These are phyloP conservation scores for Pavo muticus DNA, from an alignment of 2,113 vertebrate species.

Conservation along the genomic window DNA sequence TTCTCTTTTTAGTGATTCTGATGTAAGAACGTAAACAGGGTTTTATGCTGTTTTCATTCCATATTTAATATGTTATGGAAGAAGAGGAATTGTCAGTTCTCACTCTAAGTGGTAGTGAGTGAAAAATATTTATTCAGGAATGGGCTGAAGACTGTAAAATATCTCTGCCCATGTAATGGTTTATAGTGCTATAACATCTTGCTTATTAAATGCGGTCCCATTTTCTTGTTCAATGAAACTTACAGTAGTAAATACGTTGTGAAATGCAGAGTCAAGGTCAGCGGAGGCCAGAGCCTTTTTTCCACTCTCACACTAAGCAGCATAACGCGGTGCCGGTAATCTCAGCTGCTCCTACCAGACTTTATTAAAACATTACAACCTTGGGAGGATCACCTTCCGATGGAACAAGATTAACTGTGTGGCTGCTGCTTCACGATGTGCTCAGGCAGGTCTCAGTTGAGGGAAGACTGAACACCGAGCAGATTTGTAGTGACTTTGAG, in stretches of 20 bases:
- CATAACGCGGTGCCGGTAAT: background rate
- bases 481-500: constrained; percentile 62
- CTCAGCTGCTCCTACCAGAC: constrained; percentile 32
- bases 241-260: constrained; percentile 52
- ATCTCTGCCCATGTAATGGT: constrained; percentile 54
- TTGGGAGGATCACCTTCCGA: constrained; percentile 63
- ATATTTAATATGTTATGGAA: constrained; percentile 1
- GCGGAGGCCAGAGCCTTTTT: constrained; percentile 29
- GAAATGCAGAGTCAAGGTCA: constrained; percentile 61
- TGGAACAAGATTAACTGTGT: constrained; percentile 57
- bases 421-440: background rate
- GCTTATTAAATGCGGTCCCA: constrained; percentile 61
- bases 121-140: constrained; percentile 62
- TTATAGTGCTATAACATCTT: constrained; percentile 61
- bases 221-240: constrained; percentile 54
- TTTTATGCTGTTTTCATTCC: constrained; percentile 3
- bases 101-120: background rate
- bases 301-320: background rate
- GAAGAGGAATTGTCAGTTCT: background rate
- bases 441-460: constrained; percentile 31
- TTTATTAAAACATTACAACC: constrained; percentile 68
- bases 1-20: background rate
- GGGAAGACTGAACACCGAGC: constrained; percentile 23
- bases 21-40: constrained; percentile 6
- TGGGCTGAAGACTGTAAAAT: constrained; percentile 41